Evolutionary conservation across 2,888 invertebrate genomes (phyloP), one percentile per base, ranked within the genome.

Genomic region (Tribolium freemani): DNA sequence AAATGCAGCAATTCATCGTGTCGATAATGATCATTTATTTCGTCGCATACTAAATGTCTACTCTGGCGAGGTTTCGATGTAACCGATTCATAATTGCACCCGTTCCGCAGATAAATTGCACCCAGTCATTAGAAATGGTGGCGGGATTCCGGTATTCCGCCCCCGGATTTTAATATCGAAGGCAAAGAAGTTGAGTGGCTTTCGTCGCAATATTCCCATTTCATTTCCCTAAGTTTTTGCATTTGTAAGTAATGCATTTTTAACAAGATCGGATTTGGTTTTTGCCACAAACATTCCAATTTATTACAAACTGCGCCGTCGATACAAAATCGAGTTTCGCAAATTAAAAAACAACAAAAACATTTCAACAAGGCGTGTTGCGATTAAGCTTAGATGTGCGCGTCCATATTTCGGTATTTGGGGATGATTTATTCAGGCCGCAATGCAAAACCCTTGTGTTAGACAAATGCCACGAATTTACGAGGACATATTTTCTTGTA

Each of bases 11-110:
- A 72, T 72, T 69, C 69, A 72, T 72, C 69, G 57, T 58, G 58
- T 57, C 61, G 53, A 72, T 72, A 72, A 72, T 58, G 72, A 69
- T 63, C 72, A 72, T 72, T 72, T 72, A 72, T 72, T 72, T 72
- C 26, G 69, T 61, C 64, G 61, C 69, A 72, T 72, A 61, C 11
- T 72, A 72, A 72, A 72, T 69, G 72, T 63, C 72, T 31, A 38
- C 54, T 66, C 21, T 9, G 54, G 31, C 45, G 16, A 10, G 64
- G 50, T 70, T 45, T 70, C 21, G 46, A 53, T 61, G 64, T 71
- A 64, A 64, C 71, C 71, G 56, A 64, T 57, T 71, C 71, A 64
- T 71, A 57, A 71, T 71, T 71, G 54, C 64, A n/a, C 51, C 53
- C 71, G 54, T 64, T 71, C 57, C 48, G 21, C 16, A 57, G 63